phyloP scores from a whole-genome alignment of 2,113 vertebrate genomes.

The Gymnogyps californianus region DNA sequence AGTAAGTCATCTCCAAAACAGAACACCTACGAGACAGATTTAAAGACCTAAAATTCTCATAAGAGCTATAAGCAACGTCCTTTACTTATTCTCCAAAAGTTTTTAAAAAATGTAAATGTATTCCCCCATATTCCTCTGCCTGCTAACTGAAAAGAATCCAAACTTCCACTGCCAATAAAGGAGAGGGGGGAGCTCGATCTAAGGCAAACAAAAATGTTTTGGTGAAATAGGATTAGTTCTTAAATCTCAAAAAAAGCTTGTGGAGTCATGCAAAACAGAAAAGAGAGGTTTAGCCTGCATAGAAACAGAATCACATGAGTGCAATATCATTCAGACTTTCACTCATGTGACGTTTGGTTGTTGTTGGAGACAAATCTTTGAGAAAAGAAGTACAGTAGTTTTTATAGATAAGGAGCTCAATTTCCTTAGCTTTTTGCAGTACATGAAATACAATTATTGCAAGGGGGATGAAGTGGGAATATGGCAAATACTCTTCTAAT shows the following conservation, averaged over 20 bases:
- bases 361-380: constrained; percentile 66
- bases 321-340: constrained; percentile 57
- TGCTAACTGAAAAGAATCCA: background rate
- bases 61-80: background rate
- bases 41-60: background rate
- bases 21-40: background rate
- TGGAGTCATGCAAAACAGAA: constrained; percentile 66
- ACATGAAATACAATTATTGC: constrained; percentile 12
- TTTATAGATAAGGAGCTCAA: constrained; percentile 46
- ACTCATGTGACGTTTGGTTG: constrained; percentile 64
- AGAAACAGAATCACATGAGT: constrained; percentile 77
- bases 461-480: background rate
- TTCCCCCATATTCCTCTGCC: background rate
- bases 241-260: constrained; percentile 76
- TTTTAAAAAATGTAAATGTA: background rate
- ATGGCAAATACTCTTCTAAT: background rate
- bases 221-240: constrained; percentile 78
- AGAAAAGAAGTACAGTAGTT: constrained; percentile 56
- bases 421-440: constrained; percentile 29
- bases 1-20: background rate
- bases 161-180: background rate
- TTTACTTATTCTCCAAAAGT: background rate
- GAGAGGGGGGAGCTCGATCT: background rate
- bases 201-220: constrained; percentile 69
- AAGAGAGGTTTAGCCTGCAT: constrained; percentile 66